Conservation (phyloP, 2,888 invertebrate genomes). For the Drosophila nr. fundita region DNA sequence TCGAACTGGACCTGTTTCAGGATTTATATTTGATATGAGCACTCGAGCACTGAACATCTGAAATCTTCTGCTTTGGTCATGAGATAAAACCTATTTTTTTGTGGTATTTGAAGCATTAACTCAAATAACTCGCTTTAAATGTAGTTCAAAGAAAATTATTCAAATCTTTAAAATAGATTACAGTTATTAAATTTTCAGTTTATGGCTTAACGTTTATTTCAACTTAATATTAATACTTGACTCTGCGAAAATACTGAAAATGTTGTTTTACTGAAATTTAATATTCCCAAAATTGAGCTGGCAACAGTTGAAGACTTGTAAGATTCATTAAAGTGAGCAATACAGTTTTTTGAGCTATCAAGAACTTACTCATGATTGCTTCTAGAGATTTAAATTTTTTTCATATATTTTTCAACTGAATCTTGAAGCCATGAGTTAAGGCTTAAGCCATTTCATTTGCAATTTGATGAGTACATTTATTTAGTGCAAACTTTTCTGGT, state of each 20-base stretch:
- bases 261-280: neutral
- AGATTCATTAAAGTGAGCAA: too few relatives aligned
- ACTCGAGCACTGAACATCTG: neutral
- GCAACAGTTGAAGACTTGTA: neutral
- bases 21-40: neutral
- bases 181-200: too few relatives aligned
- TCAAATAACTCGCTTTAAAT: neutral
- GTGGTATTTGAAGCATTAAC: neutral
- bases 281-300: neutral
- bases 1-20: neutral
- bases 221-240: neutral
- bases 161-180: neutral
- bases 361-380: neutral
- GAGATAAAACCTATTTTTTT: neutral
- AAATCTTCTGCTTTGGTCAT: neutral
- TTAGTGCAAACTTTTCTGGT: neutral
- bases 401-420: neutral
- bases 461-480: constrained; percentile 2
- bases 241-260: neutral
- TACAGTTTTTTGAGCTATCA: neutral
- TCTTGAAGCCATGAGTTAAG: neutral
- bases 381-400: neutral
- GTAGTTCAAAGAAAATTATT: neutral
- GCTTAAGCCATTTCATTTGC: neutral
- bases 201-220: neutral